phyloP scores from a whole-genome alignment of 2,888 invertebrate species.

The Campoplex capitator region DNA sequence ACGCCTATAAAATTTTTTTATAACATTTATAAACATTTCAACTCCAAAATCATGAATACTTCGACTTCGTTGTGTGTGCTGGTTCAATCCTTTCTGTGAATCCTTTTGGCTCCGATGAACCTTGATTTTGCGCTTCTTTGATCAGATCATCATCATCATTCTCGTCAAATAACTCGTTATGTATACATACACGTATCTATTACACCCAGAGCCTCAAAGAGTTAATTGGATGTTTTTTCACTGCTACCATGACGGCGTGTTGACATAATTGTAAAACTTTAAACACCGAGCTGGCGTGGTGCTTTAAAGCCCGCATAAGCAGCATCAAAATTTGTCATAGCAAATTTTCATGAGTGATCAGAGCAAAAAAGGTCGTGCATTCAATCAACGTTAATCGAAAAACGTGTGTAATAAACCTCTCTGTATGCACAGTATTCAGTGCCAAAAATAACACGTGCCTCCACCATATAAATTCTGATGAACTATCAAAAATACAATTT shows the following conservation, averaged over 20 bases:
- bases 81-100: neutral
- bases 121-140: constrained; percentile 39
- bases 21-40: neutral
- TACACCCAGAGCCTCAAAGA: constrained; percentile 42
- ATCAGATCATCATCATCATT: constrained; percentile 25
- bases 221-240: constrained; percentile 42
- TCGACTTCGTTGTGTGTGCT: neutral
- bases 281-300: neutral
- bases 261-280: constrained; percentile 14
- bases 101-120: constrained; percentile 6
- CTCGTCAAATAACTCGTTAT: constrained; percentile 36
- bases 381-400: constrained; percentile 23
- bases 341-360: constrained; percentile 25
- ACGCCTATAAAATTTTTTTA: neutral
- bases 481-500: constrained; percentile 7
- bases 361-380: neutral
- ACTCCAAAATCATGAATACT: constrained; percentile 11
- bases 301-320: neutral
- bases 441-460: neutral
- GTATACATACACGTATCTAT: constrained; percentile 1
- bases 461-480: neutral
- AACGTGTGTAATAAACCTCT: constrained; percentile 18
- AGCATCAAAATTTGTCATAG: neutral
- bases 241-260: constrained; percentile 23
- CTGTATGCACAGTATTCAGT: constrained; percentile 10